Percentiles rank a stretch among this genome's conserved stretches.
Conservation (phyloP, 2,888 invertebrate genomes). For the Saturnia pavonia region DNA sequence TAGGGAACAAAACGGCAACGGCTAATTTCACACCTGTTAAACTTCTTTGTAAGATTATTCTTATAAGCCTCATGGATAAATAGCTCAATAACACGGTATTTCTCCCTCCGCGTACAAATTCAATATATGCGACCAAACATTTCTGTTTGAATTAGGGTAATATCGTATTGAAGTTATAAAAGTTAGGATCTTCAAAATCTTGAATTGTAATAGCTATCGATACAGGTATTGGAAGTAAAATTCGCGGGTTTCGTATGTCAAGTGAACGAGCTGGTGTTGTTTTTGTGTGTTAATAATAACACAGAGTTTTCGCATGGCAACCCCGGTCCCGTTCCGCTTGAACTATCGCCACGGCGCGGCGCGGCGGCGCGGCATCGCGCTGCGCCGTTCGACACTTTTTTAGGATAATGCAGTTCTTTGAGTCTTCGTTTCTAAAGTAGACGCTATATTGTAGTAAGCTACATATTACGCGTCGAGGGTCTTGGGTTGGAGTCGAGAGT, state of each 20-base stretch:
- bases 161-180: neutral
- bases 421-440: neutral
- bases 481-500: neutral
- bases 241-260: too few species aligned
- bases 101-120: neutral
- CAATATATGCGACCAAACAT: neutral
- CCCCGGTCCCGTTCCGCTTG: constrained; percentile 37
- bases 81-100: too few species aligned
- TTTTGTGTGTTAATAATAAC: constrained; percentile 25
- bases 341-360: constrained; percentile 24
- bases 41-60: too few species aligned
- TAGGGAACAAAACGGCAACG: too few species aligned
- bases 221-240: too few species aligned
- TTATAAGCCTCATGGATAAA: too few species aligned
- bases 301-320: constrained; percentile 42
- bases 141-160: neutral
- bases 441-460: neutral
- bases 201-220: too few species aligned
- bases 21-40: too few species aligned
- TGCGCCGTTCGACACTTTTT: constrained; percentile 19
- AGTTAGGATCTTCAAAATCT: neutral
- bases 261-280: neutral
- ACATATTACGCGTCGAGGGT: neutral
- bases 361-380: neutral
- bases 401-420: constrained; percentile 8